Evolutionary conservation across 2,113 vertebrate species (phyloP), one percentile per base, ranked within the genome.

Genomic region (Noctilio leporinus): DNA sequence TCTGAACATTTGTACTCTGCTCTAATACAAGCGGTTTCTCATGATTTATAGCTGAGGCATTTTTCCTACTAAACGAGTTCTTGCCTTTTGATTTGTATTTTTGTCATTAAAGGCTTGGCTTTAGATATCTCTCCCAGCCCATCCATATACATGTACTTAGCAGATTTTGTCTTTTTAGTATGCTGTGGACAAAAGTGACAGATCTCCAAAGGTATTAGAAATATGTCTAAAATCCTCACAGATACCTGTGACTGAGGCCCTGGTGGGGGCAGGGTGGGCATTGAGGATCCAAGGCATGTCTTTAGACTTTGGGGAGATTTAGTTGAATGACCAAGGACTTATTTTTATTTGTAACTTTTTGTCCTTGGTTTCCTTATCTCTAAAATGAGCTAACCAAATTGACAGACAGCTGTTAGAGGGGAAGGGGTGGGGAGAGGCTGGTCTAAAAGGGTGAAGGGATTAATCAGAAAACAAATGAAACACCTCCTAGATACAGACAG

Each of bases 161-260:
- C 30, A 83, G 47, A 80, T 40, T 73, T 85, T 90, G 38, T 96
- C 38, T 83, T 87, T 91, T 92, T 80, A 64, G 57, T 89, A 87
- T 70, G 33, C 40, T 83, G 15, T 89, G 38, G 49, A 43, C 65
- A 86, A 64, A 64, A 82, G 35, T 80, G 47, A 77, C 8, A 81
- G 73, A 59, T 24, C 47, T 38, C 10, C 53, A 55, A 5, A n/a
- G 26, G 49, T 70, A 35, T 83, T 69, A 90, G 19, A 94, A 75
- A 2, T 55, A 30, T 88, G 47, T 83, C 45, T 93, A 53, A 76
- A 86, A 82, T 82, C 16, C 40, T 86, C 62, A 82, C 28, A 76
- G 43, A 8, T 80, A 9, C 17, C 51, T 3, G 14, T 20, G 7
- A 59, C 0, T 65, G 51, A 89, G 38, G 47, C 33, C 53, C 26